Percentiles rank a stretch among this genome's conserved stretches.
Conservation (phyloP, 2,888 invertebrate species). For the Creontiades dilutus region DNA sequence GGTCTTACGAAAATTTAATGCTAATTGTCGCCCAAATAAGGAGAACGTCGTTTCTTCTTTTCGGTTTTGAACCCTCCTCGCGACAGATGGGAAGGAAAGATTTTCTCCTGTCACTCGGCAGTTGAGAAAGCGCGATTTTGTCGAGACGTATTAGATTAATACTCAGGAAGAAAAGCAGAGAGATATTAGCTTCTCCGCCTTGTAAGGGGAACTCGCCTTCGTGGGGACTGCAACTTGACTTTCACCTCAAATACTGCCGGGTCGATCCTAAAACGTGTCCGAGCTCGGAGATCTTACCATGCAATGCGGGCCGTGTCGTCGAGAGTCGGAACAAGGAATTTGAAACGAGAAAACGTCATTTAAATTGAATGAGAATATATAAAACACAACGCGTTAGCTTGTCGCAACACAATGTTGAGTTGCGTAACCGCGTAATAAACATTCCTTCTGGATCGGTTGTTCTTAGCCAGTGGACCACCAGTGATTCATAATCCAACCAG, state of each 20-base stretch:
- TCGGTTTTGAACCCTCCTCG: neutral
- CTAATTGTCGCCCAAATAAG: constrained; percentile 14
- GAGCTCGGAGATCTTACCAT: neutral
- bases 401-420: too few relatives aligned
- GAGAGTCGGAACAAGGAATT: too few relatives aligned
- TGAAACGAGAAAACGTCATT: neutral
- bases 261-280: neutral
- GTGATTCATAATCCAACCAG: too few relatives aligned
- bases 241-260: constrained; percentile 32
- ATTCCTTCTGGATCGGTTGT: too few relatives aligned
- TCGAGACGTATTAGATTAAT: constrained; percentile 40
- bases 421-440: too few relatives aligned
- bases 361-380: neutral
- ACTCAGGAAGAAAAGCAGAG: constrained; percentile 28
- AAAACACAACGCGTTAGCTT: too few relatives aligned
- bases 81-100: neutral
- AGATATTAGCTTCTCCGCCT: constrained; percentile 32
- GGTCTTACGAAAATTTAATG: neutral
- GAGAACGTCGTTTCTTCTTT: neutral
- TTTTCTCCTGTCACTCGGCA: constrained; percentile 30
- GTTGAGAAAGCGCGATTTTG: constrained; percentile 30
- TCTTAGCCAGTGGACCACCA: too few relatives aligned
- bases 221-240: constrained; percentile 10
- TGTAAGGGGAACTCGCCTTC: constrained; percentile 25
- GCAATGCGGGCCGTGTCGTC: neutral